Evolutionary conservation across 2,888 invertebrate species (phyloP), one percentile per base, ranked within the genome.

Genomic region (Endotricha flammealis): DNA sequence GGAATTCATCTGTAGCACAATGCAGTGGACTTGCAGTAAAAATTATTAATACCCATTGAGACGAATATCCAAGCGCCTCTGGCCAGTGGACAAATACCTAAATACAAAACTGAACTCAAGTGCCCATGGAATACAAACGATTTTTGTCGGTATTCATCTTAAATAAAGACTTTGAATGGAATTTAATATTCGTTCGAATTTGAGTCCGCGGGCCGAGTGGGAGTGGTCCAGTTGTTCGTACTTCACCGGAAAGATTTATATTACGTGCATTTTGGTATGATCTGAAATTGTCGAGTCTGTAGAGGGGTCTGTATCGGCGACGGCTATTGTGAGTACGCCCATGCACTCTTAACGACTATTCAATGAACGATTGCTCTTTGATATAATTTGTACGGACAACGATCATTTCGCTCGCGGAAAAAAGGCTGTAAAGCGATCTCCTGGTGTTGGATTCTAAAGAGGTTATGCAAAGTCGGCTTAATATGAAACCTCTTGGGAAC

Each of bases 181-280:
- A 85, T 86, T 86, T 83, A 85, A 85, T 86, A 85, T 83, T 81
- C 81, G 76, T 83, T 81, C 81, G 76, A 74, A 76, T 79, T 71
- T 61, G 72, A 76, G 75, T 49, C 73, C 68, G 66, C 71, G 66
- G 75, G 68, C 64, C 62, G 70, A 81, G 85, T 86, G 82, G 86
- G 86, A 77, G 86, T 79, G 86, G 80, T 68, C 62, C 57, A 57
- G 73, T 76, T 77, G 82, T 83, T 81, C 81, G 74, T 72, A 73
- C 73, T 64, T 75, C 83, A 80, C 83, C 85, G 85, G 86, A 86
- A 86, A 86, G 86, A 86, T 85, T 86, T 85, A 86, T 85, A 85
- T 82, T 85, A 86, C 86, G 78, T 80, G 79, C 82, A 78, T 75
- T 81, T 83, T 81, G 75, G 77, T 78, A 74, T 81, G 82, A 86